Evolutionary conservation across 2,797 vertebrate species (phyloP), one percentile per base, ranked within the genome.

Genomic region (Dendrocincla tyrannina): DNA sequence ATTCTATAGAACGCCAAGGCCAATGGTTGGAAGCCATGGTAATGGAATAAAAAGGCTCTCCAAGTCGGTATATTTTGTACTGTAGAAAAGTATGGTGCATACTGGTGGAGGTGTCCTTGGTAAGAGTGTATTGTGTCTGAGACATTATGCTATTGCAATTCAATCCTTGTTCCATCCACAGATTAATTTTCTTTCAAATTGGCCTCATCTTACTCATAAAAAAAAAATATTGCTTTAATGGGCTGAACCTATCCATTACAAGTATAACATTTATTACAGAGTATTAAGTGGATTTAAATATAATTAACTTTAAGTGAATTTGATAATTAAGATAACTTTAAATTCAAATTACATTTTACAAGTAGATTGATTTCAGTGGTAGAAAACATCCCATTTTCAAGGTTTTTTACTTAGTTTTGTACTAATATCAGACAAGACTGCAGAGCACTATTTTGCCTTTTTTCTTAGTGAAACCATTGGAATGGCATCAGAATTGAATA

Each of bases 181-280:
- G 85, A 87, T 93, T 92, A 89, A 56, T 95, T 96, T 96, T 92
- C 69, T 80, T 88, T 92, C 47, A 85, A 92, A 90, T 92, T 90
- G 52, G 41, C 60, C n/a, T 94, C 85, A 87, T 92, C 67, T 85
- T 56, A 55, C 46, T 63, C 76, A 67, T 93, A 89, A 92, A 97
- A 97, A 97, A 64, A 66, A 92, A 30, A 62, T 86, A 93, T 76
- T 93, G n/a, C 88, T 97, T 96, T 94, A 92, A 95, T 96, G 92
- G 42, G 35, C 30, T 69, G 32, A 90, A 47, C 22, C 68, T 52
- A 58, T 93, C 78, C 44, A 92, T 86, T 95, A 92, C 74, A 89
- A 95, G 62, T 85, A 67, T 88, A 95, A 89, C 52, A 94, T 96
- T 96, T 94, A 96, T 93, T 95, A 84, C 66, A 44, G 39, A 67